Base-by-base conservation (phyloP, 2,888 invertebrate species). In the Lamellibrachia satsuma region DNA sequence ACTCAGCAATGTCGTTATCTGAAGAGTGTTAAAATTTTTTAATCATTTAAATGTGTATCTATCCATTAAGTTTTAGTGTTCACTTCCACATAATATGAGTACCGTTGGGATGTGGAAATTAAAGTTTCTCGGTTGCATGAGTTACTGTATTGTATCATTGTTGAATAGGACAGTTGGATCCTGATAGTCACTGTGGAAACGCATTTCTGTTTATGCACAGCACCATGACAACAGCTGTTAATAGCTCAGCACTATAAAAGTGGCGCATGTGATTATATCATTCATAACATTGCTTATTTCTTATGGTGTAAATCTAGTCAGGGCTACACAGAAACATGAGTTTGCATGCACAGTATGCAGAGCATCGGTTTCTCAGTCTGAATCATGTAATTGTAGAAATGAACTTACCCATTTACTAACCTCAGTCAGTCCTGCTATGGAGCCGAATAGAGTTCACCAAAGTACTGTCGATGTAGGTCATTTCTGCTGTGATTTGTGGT, bases 141-240 rank as follows among this genome's bases (percentile, higher is more conserved):
- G n/a, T 6, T 75, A n/a, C 22, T 22, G 22, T 22, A 22, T 75
- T 75, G n/a, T 75, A 75, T 22, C 11, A 75, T 75, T 75, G 75
- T 75, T 75, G 75, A 75, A 75, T 75, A 75, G 75, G n/a, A 75
- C n/a, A n/a, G 75, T n/a, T 75, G 75, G 75, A 22, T 75, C 75
- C n/a, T 75, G 22, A 15, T 22, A 22, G 55, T 75, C n/a, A 15
- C 75, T 75, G n/a, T 75, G 15, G 75, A 15, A 75, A 75, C 0
- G 75, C 75, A 15, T 75, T 75, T 75, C 15, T 75, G 75, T 75
- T 75, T 75, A 75, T 75, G 75, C 75, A 75, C 75, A 75, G 75
- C 75, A 75, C 75, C 75, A 75, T 75, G 75, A 75, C 75, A 75
- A 75, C 75, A 22, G 75, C 75, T 75, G 75, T 75, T 75, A 75